phyloP scores from a whole-genome alignment of 2,888 invertebrate species.

The Germaria angustata region DNA sequence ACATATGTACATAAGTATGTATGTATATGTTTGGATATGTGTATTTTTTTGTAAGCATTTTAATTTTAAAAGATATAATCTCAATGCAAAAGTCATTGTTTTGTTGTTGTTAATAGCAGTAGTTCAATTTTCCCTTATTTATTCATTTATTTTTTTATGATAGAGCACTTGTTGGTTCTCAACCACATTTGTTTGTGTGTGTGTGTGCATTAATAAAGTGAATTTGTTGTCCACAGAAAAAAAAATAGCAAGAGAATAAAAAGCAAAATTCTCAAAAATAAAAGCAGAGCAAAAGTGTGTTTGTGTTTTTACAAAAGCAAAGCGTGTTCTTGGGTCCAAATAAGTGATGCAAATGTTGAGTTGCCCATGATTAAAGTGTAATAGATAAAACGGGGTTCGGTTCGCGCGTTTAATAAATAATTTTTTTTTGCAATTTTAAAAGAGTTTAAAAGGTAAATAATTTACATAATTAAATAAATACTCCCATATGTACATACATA shows the following conservation, averaged over 20 bases:
- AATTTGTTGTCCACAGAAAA: too few species aligned
- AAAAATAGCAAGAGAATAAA: background rate
- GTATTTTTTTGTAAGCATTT: too few species aligned
- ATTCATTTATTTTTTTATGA: too few species aligned
- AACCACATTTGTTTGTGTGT: too few species aligned
- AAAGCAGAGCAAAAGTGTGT: background rate
- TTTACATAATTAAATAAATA: background rate
- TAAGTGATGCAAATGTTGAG: background rate
- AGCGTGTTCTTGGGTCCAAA: background rate
- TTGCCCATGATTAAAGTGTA: background rate
- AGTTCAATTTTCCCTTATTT: too few species aligned
- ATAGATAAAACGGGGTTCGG: background rate
- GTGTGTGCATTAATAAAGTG: too few species aligned
- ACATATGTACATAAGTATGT: too few species aligned
- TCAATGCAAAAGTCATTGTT: background rate
- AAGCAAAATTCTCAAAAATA: background rate
- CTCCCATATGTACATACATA: background rate
- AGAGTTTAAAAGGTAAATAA: too few species aligned
- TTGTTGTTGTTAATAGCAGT: background rate
- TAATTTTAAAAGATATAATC: too few species aligned
- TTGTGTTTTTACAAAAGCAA: background rate
- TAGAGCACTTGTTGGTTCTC: too few species aligned
- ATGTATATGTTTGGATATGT: too few species aligned
- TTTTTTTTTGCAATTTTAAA: too few species aligned
- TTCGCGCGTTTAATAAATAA: background rate